These are phyloP conservation scores for Habroteleia sp. DNA, from an alignment of 2,888 invertebrate species.

Conservation along the genomic window DNA sequence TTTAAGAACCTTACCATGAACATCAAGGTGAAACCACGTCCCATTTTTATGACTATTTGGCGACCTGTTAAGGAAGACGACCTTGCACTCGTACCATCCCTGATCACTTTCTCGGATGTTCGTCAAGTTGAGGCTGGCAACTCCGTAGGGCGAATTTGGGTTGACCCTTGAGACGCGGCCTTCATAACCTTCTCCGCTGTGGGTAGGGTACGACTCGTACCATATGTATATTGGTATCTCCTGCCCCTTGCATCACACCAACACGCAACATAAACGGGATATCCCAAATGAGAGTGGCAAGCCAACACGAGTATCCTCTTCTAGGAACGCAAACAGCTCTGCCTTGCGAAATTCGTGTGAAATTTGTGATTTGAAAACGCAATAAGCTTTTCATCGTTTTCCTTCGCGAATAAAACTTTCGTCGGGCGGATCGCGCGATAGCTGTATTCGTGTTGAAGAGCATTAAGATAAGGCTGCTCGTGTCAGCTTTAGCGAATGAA, in stretches of 20 bases:
- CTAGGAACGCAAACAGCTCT: no score
- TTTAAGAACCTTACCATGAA: conserved; percentile 88
- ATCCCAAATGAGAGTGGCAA: conserved; percentile 46
- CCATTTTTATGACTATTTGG: conserved; percentile 96
- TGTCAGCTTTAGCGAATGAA: conserved; percentile 48
- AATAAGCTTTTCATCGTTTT: conserved; percentile 11
- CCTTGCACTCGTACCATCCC: conserved; percentile 98
- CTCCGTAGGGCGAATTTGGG: conserved; percentile 93
- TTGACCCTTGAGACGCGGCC: conserved; percentile 94
- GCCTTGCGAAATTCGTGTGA: no score
- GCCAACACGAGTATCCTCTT: conserved; percentile 41
- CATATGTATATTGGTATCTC: conserved; percentile 98
- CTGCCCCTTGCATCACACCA: conserved; percentile 88
- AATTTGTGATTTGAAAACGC: not conserved
- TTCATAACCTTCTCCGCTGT: conserved; percentile 96
- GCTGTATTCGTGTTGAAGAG: conserved; percentile 25
- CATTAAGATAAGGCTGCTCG: conserved; percentile 37
- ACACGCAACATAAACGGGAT: conserved; percentile 77
- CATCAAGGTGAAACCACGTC: conserved; percentile 98
- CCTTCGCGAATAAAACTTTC: not conserved
- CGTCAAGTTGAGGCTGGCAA: conserved; percentile 97
- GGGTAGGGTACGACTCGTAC: conserved; percentile 98
- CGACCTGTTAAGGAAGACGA: conserved; percentile 96
- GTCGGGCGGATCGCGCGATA: conserved; percentile 6
- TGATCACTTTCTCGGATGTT: conserved; percentile 96